Percentiles rank a stretch among this genome's conserved stretches.
These are phyloP conservation scores for Willisornis vidua DNA, from an alignment of 2,113 vertebrate genomes.

Conservation along the genomic window DNA sequence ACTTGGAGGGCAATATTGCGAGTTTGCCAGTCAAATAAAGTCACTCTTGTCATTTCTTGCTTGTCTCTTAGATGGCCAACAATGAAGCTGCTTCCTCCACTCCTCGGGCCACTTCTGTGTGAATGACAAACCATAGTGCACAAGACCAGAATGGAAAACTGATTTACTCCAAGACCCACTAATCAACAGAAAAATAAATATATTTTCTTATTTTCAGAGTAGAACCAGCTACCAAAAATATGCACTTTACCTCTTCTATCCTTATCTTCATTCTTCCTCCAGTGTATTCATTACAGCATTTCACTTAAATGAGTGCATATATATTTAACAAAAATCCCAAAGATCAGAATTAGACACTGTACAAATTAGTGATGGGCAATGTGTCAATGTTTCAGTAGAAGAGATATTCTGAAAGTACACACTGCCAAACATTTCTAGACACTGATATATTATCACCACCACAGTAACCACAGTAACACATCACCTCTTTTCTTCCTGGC, in stretches of 20 bases:
- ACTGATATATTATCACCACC: background rate
- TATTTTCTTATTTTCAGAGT: background rate
- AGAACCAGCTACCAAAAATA: background rate
- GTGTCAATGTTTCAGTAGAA: background rate
- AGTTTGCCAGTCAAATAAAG: background rate
- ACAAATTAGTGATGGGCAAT: background rate
- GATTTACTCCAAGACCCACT: background rate
- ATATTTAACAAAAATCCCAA: background rate
- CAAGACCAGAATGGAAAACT: background rate
- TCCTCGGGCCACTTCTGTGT: background rate
- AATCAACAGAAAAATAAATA: background rate
- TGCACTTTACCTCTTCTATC: background rate
- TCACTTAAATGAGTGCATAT: background rate
- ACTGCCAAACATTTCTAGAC: background rate
- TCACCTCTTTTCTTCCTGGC: background rate
- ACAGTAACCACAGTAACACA: background rate
- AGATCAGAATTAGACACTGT: background rate
- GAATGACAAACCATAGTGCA: background rate
- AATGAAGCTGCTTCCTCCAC: background rate
- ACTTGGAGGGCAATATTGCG: background rate
- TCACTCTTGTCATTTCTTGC: background rate
- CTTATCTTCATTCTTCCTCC: background rate
- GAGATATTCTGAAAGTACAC: background rate
- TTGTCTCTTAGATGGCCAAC: conserved; percentile 39
- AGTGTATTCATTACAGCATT: background rate